Evolutionary conservation across 2,888 invertebrate species (phyloP).

Genomic region (Dermolepida albohirtum): DNA sequence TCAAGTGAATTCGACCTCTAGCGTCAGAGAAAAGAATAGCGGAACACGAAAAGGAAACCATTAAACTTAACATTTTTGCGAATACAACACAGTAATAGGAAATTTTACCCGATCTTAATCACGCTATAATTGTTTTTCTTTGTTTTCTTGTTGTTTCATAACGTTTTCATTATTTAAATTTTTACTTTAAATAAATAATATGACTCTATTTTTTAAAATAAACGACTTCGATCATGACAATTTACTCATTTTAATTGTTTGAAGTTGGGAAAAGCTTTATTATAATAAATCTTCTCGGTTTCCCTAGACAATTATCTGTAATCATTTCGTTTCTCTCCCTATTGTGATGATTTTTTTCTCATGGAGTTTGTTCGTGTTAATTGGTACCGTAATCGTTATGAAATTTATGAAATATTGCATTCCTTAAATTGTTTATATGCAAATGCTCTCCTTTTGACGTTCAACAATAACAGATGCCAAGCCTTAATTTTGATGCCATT

Average conservation of each 20-base stretch:
- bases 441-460: slow-evolving; percentile 9
- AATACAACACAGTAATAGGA: background rate
- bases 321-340: slow-evolving; percentile 26
- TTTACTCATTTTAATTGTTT: slow-evolving; percentile 18
- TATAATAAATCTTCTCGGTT: slow-evolving; percentile 34
- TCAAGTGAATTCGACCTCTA: slow-evolving; percentile 21
- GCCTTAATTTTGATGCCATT: slow-evolving; percentile 18
- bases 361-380: slow-evolving; percentile 29
- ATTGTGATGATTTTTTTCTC: slow-evolving; percentile 33
- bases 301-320: slow-evolving; percentile 16
- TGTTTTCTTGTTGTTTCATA: background rate
- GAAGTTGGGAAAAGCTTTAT: slow-evolving; percentile 1
- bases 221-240: background rate
- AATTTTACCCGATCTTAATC: slow-evolving; percentile 7
- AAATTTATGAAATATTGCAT: slow-evolving; percentile 36
- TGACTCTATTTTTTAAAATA: background rate
- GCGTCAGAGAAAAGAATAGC: background rate
- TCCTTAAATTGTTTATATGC: slow-evolving; percentile 34
- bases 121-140: background rate
- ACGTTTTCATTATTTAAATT: background rate
- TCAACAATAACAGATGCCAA: slow-evolving; percentile 30
- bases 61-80: slow-evolving; percentile 27
- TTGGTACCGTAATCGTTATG: slow-evolving; percentile 13
- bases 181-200: background rate
- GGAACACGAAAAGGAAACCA: slow-evolving; percentile 31